Percentiles rank a stretch among this genome's conserved stretches.
phyloP scores from a whole-genome alignment of 2,113 vertebrate species.

The Esox niger region DNA sequence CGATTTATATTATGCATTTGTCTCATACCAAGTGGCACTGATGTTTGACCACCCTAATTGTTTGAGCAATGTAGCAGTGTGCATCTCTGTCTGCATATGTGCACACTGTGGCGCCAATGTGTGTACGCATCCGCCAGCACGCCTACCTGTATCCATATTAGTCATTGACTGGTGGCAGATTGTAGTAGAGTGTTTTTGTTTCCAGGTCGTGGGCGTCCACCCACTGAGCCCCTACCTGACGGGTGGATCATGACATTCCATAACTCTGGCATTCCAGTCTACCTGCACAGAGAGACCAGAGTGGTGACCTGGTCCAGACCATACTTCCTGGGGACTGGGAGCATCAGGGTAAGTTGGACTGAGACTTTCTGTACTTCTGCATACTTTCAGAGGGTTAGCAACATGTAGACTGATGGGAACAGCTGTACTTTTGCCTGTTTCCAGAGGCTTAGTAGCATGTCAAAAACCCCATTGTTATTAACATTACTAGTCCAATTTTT shows the following conservation, averaged over 20 bases:
- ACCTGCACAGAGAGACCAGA: slow-evolving; percentile 96
- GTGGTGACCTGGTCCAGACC: slow-evolving; percentile 99
- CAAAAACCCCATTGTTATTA: too few relatives aligned
- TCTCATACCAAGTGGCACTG: neutral
- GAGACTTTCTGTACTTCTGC: too few relatives aligned
- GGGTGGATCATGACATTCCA: slow-evolving; percentile 99
- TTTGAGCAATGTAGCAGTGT: neutral
- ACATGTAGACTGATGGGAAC: too few relatives aligned
- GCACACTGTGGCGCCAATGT: too few relatives aligned
- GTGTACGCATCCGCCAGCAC: too few relatives aligned
- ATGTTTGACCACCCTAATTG: neutral
- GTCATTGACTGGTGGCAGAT: neutral
- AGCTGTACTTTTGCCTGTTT: too few relatives aligned
- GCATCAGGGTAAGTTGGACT: slow-evolving; percentile 96
- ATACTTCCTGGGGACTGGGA: slow-evolving; percentile 97
- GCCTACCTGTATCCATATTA: too few relatives aligned
- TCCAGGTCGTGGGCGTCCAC: slow-evolving; percentile 93
- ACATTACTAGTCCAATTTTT: too few relatives aligned
- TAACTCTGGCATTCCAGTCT: slow-evolving; percentile 98
- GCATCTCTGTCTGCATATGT: neutral
- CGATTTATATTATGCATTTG: neutral
- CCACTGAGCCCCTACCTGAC: slow-evolving; percentile 95
- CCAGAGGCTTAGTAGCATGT: too few relatives aligned
- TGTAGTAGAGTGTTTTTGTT: slow-evolving; percentile 13
- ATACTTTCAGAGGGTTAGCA: too few relatives aligned